A percentile compares a stretch with the other conserved stretches of the same genome.
These are phyloP conservation scores for Drosophila suboccidentalis DNA, from an alignment of 2,888 invertebrate genomes.

Conservation along the genomic window DNA sequence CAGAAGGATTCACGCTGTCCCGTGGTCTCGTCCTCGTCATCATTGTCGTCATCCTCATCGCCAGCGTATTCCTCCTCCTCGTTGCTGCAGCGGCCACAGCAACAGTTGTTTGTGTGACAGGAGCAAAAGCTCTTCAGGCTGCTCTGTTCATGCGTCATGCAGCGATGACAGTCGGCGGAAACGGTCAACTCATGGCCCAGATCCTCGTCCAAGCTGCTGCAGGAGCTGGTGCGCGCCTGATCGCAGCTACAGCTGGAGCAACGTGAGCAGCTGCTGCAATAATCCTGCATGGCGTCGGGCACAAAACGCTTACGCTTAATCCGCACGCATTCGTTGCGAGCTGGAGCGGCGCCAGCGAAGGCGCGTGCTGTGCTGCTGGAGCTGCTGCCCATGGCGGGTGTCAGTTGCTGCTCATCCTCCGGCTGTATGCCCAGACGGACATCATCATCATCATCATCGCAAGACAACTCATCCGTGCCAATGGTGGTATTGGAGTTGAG, in stretches of 20 bases:
- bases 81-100: conserved; percentile 79
- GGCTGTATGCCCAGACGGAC: conserved; percentile 59
- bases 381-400: conserved; percentile 56
- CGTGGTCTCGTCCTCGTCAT: conserved; percentile 56
- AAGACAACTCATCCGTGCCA: conserved; percentile 80
- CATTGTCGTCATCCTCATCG: conserved; percentile 47
- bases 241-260: conserved; percentile 82
- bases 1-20: conserved; percentile 71
- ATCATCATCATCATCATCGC: conserved; percentile 71
- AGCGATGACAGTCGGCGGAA: conserved; percentile 77
- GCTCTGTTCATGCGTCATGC: conserved; percentile 68
- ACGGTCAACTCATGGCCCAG: conserved; percentile 69
- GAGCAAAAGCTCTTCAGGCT: conserved; percentile 82
- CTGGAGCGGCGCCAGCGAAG: conserved; percentile 48
- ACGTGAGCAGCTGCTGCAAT: conserved; percentile 82
- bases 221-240: conserved; percentile 73
- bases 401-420: conserved; percentile 63
- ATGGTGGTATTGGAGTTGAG: conserved; percentile 80
- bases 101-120: conserved; percentile 81
- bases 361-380: conserved; percentile 66
- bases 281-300: conserved; percentile 68
- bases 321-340: conserved; percentile 79
- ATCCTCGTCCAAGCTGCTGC: conserved; percentile 81
- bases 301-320: conserved; percentile 83
- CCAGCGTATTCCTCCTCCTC: conserved; percentile 56